Conservation (phyloP, 2,888 invertebrate species). For the Rhyacophila evoluta region DNA sequence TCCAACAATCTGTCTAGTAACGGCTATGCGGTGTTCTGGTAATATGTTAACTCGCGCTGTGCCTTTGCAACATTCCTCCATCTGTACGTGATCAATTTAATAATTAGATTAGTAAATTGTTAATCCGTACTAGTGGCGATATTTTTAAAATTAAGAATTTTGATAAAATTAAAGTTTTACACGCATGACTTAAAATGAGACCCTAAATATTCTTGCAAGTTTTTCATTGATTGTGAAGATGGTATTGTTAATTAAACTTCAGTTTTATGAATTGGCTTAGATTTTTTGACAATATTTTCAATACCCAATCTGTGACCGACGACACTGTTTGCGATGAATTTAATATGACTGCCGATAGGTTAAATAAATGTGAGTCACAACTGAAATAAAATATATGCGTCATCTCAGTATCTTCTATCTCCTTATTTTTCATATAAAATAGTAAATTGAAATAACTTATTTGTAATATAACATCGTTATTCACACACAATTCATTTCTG, state of each 20-base stretch:
- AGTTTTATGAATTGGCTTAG: background rate
- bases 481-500: too few relatives aligned
- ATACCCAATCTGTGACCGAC: background rate
- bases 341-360: background rate
- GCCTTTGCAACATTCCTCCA: conserved; percentile 43
- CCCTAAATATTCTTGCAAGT: background rate
- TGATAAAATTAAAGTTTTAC: conserved; percentile 2
- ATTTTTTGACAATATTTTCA: too few relatives aligned
- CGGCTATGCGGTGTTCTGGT: conserved; percentile 54
- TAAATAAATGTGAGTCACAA: too few relatives aligned
- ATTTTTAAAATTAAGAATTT: conserved; percentile 4
- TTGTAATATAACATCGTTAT: too few relatives aligned
- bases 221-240: background rate
- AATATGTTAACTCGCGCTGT: conserved; percentile 34
- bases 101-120: background rate
- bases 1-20: conserved; percentile 48
- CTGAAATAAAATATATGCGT: too few relatives aligned
- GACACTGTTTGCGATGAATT: background rate
- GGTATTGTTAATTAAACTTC: background rate
- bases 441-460: too few relatives aligned
- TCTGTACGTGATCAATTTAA: conserved; percentile 8
- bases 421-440: too few relatives aligned
- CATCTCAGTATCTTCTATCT: too few relatives aligned
- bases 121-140: background rate
- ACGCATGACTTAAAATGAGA: background rate